Conservation (phyloP, 2,888 invertebrate genomes). For the Leptinotarsa rubiginosa region DNA sequence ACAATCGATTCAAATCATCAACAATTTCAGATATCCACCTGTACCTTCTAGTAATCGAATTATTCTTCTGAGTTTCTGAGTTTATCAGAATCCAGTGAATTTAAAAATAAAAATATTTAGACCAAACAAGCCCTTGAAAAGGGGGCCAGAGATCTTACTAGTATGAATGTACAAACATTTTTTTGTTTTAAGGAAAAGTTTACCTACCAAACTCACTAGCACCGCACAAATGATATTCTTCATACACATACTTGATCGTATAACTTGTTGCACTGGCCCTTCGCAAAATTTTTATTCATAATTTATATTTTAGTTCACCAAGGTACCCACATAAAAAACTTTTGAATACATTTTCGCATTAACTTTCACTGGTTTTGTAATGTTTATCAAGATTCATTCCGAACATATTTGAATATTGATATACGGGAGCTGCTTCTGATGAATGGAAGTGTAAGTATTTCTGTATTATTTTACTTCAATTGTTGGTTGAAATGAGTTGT, state of each 20-base stretch:
- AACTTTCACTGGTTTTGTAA: slow-evolving; percentile 15
- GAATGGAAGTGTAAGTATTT: no score
- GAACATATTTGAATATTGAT: slow-evolving; percentile 11
- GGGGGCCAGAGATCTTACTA: no score
- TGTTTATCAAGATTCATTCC: neutral
- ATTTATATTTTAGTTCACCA: neutral
- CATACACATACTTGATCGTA: neutral
- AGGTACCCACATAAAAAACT: slow-evolving; percentile 27
- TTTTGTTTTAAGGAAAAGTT: neutral
- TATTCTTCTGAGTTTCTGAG: no score
- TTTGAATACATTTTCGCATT: slow-evolving; percentile 16
- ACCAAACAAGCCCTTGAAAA: no score
- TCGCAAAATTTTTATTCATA: slow-evolving; percentile 20
- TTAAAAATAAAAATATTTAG: no score
- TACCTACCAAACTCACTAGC: slow-evolving; percentile 11
- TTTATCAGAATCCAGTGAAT: no score
- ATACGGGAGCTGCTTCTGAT: slow-evolving; percentile 2
- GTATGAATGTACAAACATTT: no score
- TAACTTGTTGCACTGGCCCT: slow-evolving; percentile 6
- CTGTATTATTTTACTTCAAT: no score
- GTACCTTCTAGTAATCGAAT: no score
- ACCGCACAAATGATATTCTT: neutral
- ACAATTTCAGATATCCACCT: no score
- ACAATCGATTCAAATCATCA: no score
- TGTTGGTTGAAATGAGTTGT: no score